Evolutionary conservation across 2,888 invertebrate species (phyloP).

Genomic region (Oasisia sp.): DNA sequence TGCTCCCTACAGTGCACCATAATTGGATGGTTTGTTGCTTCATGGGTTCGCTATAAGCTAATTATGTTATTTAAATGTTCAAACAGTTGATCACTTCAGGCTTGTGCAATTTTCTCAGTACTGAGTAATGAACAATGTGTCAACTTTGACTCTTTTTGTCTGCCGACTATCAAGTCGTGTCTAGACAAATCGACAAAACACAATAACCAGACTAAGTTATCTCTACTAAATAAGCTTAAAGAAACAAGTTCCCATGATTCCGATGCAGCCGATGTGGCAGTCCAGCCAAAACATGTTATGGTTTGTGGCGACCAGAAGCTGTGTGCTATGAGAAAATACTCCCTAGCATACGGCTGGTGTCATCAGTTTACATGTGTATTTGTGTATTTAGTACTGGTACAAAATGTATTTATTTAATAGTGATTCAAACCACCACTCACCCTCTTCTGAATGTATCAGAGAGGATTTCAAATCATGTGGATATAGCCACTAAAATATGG

Average conservation of each 20-base stretch:
- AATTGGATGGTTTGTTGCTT: too few species aligned
- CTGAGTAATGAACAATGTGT: not conserved
- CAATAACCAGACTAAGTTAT: not conserved
- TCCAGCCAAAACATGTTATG: not conserved
- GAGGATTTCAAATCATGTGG: too few species aligned
- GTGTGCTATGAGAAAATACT: not conserved
- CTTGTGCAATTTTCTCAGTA: not conserved
- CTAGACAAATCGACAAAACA: not conserved
- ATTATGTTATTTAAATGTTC: not conserved
- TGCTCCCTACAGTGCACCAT: too few species aligned
- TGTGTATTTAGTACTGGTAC: too few species aligned
- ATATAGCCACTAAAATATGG: too few species aligned
- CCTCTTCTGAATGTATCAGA: too few species aligned
- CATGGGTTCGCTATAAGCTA: not conserved
- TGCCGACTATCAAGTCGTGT: not conserved
- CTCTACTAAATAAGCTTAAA: not conserved
- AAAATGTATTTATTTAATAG: too few species aligned
- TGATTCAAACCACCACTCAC: too few species aligned
- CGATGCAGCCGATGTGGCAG: not conserved
- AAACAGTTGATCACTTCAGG: not conserved
- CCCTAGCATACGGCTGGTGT: not conserved
- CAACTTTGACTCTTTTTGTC: not conserved
- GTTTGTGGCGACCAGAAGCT: slow-evolving; percentile 1
- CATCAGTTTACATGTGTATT: too few species aligned
- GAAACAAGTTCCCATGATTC: not conserved